Conservation (phyloP, 2,113 vertebrate genomes). For the Pelmatolapia mariae region DNA sequence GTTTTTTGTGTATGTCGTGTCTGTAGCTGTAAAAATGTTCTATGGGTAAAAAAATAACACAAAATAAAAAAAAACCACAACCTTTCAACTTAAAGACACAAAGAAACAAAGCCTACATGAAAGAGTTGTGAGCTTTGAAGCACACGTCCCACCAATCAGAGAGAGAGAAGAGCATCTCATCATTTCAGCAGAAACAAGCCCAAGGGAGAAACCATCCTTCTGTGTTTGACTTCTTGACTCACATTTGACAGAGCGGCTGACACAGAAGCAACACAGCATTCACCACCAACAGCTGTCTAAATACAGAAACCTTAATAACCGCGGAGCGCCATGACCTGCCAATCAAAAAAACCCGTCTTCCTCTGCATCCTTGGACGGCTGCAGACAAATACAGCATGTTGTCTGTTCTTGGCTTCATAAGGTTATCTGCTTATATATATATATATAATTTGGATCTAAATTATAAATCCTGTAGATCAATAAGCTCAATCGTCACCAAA, state of each 20-base stretch:
- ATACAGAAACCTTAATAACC: background rate
- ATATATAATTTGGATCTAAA: background rate
- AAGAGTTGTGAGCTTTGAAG: background rate
- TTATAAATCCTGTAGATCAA: background rate
- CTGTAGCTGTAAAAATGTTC: background rate
- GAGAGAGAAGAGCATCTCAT: background rate
- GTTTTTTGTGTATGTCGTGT: background rate
- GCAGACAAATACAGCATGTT: background rate
- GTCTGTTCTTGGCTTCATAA: background rate
- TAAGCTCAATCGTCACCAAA: background rate
- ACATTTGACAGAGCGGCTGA: background rate
- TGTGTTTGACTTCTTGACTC: background rate
- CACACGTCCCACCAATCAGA: background rate
- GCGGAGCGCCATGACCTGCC: background rate
- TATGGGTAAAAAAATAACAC: background rate
- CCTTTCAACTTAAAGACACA: background rate
- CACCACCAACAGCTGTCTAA: background rate
- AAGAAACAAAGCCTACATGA: background rate
- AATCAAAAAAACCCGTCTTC: background rate
- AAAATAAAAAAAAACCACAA: background rate
- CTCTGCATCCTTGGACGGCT: background rate
- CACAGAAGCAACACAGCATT: background rate
- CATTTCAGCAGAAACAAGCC: background rate
- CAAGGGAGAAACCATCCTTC: background rate
- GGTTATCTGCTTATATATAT: background rate